A percentile compares a stretch with the other conserved stretches of the same genome.
Evolutionary conservation across 2,797 vertebrate genomes (phyloP).

Genomic region (Melanotaenia pygmaea): DNA sequence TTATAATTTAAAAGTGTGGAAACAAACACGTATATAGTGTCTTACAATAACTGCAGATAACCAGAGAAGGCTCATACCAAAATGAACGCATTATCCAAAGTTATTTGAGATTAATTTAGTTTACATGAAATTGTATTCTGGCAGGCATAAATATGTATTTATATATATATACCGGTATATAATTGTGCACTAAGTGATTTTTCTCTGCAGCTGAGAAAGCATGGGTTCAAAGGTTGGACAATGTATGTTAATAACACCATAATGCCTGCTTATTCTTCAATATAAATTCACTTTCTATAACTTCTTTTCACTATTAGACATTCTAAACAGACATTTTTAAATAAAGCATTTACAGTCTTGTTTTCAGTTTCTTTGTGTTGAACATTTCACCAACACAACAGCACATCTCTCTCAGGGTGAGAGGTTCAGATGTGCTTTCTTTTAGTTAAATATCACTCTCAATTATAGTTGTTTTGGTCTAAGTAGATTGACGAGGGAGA

Average conservation of each 20-base stretch:
- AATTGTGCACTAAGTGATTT: not conserved
- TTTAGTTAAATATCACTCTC: slow-evolving; percentile 37
- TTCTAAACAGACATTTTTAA: slow-evolving; percentile 25
- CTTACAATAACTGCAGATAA: not conserved
- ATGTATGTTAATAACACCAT: slow-evolving; percentile 5
- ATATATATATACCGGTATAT: too few relatives aligned
- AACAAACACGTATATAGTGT: not conserved
- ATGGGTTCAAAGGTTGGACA: not conserved
- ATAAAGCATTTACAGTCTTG: slow-evolving; percentile 13
- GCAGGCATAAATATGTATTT: too few relatives aligned
- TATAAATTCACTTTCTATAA: slow-evolving; percentile 5
- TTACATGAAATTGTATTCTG: not conserved
- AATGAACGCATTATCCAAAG: not conserved
- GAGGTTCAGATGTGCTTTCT: slow-evolving; percentile 16
- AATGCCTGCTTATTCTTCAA: not conserved
- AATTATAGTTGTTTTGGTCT: slow-evolving; percentile 21
- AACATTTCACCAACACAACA: slow-evolving; percentile 25
- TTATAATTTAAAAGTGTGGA: not conserved
- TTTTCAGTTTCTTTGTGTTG: slow-evolving; percentile 5
- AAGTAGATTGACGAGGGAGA: slow-evolving; percentile 11
- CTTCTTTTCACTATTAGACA: slow-evolving; percentile 21
- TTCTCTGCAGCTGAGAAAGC: slow-evolving; percentile 5
- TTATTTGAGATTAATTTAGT: not conserved
- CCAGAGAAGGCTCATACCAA: not conserved
- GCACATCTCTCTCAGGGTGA: slow-evolving; percentile 4